Conservation (phyloP, 2,113 vertebrate genomes). For the Pelecanoides urinatrix region DNA sequence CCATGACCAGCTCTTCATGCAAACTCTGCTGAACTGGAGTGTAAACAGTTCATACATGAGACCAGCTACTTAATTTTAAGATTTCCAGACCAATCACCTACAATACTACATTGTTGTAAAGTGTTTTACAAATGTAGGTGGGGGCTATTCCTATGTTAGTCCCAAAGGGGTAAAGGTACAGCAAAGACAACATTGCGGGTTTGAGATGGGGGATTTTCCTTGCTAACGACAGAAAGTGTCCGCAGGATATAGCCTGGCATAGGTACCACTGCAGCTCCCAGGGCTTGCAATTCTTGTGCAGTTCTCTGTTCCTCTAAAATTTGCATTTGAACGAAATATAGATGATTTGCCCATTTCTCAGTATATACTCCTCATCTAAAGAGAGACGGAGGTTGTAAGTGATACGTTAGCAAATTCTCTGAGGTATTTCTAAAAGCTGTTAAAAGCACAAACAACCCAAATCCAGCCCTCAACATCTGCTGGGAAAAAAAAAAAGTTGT, state of each 20-base stretch:
- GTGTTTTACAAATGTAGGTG: not conserved
- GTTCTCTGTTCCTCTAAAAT: not conserved
- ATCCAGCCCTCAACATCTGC: not conserved
- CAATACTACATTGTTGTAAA: not conserved
- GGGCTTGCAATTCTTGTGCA: not conserved
- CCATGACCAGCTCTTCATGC: not conserved
- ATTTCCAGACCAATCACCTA: not conserved
- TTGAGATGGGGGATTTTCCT: not conserved
- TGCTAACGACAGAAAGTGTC: not conserved
- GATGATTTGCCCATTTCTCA: not conserved
- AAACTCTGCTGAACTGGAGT: not conserved
- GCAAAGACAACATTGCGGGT: not conserved
- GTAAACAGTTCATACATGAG: not conserved
- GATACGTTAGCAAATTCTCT: not conserved
- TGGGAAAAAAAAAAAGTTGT: not conserved
- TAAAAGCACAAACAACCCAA: not conserved
- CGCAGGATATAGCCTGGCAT: not conserved
- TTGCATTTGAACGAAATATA: not conserved
- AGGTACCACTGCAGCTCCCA: not conserved
- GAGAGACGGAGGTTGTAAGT: not conserved
- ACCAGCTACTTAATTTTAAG: not conserved
- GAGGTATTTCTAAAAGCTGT: slow-evolving; percentile 3
- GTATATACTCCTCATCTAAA: not conserved
- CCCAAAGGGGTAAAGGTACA: not conserved
- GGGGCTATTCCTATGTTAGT: not conserved